Evolutionary conservation across 2,888 invertebrate species (phyloP).

Genomic region (Catocala fraxini): DNA sequence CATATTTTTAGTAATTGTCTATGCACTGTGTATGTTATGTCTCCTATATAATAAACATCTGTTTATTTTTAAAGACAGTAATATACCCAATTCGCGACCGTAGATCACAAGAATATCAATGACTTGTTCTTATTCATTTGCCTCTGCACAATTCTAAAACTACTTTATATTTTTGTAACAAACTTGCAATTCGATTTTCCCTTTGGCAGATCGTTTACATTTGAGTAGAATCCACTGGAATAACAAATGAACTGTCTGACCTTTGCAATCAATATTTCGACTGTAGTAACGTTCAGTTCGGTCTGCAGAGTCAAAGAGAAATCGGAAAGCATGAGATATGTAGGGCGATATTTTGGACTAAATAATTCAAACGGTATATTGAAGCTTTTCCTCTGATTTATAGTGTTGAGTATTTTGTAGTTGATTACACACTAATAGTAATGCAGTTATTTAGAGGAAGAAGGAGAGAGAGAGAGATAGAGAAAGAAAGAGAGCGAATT

Average conservation of each 20-base stretch:
- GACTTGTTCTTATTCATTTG: conserved; percentile 13
- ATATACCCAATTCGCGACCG: not conserved
- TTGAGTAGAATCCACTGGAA: conserved; percentile 46
- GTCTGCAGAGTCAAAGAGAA: conserved; percentile 38
- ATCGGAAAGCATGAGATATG: conserved; percentile 33
- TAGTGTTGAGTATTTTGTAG: no score
- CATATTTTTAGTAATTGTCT: no score
- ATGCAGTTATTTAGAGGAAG: no score
- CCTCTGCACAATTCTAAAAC: conserved; percentile 22
- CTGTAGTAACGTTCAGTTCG: conserved; percentile 34
- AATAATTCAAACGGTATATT: conserved; percentile 9
- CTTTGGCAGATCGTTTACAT: conserved; percentile 51
- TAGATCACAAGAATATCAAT: conserved; percentile 9
- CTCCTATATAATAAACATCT: no score
- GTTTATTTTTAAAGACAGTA: no score
- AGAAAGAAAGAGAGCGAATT: no score
- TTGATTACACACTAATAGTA: no score
- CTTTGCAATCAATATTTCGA: conserved; percentile 54
- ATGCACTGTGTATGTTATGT: no score
- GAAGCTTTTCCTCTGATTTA: not conserved
- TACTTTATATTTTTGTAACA: conserved; percentile 36
- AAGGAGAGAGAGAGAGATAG: no score
- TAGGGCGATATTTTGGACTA: conserved; percentile 11
- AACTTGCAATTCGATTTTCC: conserved; percentile 44
- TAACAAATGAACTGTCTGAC: conserved; percentile 55